Evolutionary conservation across 2,888 invertebrate species (phyloP).

Genomic region (Xestia rhomboidea): DNA sequence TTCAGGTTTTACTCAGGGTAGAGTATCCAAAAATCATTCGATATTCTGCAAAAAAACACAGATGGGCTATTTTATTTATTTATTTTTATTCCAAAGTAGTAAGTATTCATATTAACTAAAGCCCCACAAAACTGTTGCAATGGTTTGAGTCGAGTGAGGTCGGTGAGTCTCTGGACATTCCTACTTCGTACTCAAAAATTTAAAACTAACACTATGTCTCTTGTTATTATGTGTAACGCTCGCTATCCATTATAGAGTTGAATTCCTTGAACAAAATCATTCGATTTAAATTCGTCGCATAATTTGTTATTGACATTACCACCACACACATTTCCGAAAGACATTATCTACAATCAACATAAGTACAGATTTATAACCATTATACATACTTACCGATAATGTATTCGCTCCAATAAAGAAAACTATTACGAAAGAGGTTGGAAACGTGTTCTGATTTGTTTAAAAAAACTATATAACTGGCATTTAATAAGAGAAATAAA

Average conservation of each 20-base stretch:
- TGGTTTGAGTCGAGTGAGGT: too few species aligned
- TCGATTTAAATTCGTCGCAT: conserved; percentile 28
- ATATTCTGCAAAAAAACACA: background rate
- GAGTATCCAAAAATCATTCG: background rate
- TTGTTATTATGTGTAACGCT: background rate
- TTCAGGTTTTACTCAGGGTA: background rate
- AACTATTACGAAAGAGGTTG: conserved; percentile 34
- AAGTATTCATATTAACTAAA: too few species aligned
- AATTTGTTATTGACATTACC: conserved; percentile 29
- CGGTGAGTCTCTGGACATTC: too few species aligned
- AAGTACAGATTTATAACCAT: conserved; percentile 1
- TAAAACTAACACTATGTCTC: too few species aligned
- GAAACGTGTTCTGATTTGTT: conserved; percentile 16
- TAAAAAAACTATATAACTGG: background rate
- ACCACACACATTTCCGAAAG: conserved; percentile 42
- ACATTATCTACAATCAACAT: conserved; percentile 40
- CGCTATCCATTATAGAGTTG: background rate
- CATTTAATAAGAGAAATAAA: conserved; percentile 2
- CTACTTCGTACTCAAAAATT: too few species aligned
- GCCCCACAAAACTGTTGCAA: too few species aligned
- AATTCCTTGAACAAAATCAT: conserved; percentile 33
- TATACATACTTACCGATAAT: conserved; percentile 23
- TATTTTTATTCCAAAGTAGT: too few species aligned
- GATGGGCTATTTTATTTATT: too few species aligned
- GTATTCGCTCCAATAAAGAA: conserved; percentile 26